Percentiles rank a stretch among this genome's conserved stretches.
Conservation (phyloP, 1,140 invertebrate genomes). For the Drosophila tani region DNA sequence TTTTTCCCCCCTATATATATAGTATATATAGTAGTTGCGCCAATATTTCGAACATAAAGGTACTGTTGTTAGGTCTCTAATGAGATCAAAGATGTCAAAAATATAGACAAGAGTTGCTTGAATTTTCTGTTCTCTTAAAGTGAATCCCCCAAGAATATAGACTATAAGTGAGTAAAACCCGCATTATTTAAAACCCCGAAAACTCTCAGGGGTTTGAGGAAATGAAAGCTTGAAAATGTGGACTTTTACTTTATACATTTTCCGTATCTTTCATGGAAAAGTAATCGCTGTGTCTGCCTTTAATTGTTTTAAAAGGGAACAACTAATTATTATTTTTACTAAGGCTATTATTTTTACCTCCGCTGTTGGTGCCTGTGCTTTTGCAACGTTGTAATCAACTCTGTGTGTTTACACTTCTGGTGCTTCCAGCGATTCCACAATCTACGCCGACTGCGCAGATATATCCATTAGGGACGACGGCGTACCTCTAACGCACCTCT, state of each 20-base stretch:
- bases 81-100: background rate
- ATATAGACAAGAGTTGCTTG: too few species aligned
- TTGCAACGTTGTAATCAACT: constrained; percentile 22
- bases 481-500: background rate
- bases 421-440: constrained; percentile 35
- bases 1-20: background rate
- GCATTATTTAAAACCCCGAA: too few species aligned
- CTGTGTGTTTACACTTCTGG: constrained; percentile 29
- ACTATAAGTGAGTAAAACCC: too few species aligned
- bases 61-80: background rate
- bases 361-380: constrained; percentile 6
- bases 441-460: constrained; percentile 18
- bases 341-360: background rate
- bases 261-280: background rate
- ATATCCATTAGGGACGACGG: background rate
- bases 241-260: background rate
- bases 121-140: too few species aligned
- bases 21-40: constrained; percentile 4
- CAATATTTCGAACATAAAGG: constrained; percentile 5
- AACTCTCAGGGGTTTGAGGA: too few species aligned
- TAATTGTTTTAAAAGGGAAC: background rate
- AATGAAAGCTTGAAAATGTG: too few species aligned
- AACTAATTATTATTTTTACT: background rate
- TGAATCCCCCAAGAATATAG: too few species aligned
- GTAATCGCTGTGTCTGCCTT: background rate